Percentiles rank a stretch among this genome's conserved stretches.
phyloP scores from a whole-genome alignment of 2,888 invertebrate species.

The Melangyna quadrimaculata region DNA sequence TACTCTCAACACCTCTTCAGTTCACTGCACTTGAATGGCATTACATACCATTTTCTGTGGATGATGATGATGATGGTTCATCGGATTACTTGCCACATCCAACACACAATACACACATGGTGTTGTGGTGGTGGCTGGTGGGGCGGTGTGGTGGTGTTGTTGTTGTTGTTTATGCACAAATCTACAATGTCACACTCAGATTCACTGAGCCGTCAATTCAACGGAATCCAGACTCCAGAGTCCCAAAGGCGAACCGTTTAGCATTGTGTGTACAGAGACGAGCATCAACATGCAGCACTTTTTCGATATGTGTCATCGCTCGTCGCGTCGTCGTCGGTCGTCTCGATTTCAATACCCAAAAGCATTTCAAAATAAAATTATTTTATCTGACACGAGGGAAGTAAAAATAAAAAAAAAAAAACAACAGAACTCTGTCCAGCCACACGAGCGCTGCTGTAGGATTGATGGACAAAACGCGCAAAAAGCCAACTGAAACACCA shows the following conservation, averaged over 20 bases:
- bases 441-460: conserved; percentile 3
- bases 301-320: background rate
- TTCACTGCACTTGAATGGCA: conserved; percentile 59
- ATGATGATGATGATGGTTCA: conserved; percentile 28
- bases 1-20: conserved; percentile 59
- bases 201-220: conserved; percentile 57
- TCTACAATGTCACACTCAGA: conserved; percentile 57
- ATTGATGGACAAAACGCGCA: conserved; percentile 50
- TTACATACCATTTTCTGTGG: conserved; percentile 48
- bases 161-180: conserved; percentile 21
- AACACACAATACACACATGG: background rate
- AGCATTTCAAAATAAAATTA: conserved; percentile 61
- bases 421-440: background rate
- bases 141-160: background rate
- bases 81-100: conserved; percentile 33
- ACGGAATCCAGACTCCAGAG: conserved; percentile 2
- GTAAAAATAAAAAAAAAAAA: background rate
- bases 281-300: background rate
- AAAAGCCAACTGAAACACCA: conserved; percentile 43
- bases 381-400: conserved; percentile 32
- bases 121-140: background rate
- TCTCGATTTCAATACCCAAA: conserved; percentile 41
- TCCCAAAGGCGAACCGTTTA: conserved; percentile 39
- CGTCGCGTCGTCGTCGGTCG: conserved; percentile 12
- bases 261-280: background rate